A percentile compares a stretch with the other conserved stretches of the same genome.
These are phyloP conservation scores for Piaya cayana DNA, from an alignment of 2,113 vertebrate species.

Conservation along the genomic window DNA sequence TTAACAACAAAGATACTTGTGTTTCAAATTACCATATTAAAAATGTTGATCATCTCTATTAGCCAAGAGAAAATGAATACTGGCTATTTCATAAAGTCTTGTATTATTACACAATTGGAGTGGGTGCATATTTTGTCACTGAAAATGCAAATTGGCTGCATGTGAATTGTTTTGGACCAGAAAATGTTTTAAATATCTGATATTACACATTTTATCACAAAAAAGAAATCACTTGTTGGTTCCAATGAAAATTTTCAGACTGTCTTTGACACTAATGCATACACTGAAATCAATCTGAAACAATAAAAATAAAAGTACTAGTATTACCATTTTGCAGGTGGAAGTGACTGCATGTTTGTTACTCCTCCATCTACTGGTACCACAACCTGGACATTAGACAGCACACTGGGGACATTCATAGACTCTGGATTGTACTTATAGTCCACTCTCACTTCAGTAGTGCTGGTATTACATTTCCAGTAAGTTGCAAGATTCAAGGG, in stretches of 20 bases:
- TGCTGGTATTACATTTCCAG: slow-evolving; percentile 89
- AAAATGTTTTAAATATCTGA: neutral
- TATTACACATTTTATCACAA: neutral
- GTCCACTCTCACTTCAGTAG: slow-evolving; percentile 93
- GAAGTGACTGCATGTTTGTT: slow-evolving; percentile 91
- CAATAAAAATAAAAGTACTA: neutral
- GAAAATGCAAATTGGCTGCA: neutral
- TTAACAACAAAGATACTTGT: neutral
- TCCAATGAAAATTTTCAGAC: neutral
- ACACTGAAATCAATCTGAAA: neutral
- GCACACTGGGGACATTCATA: slow-evolving; percentile 84
- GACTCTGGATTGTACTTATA: slow-evolving; percentile 95
- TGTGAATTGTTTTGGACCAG: neutral
- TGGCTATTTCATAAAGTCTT: neutral
- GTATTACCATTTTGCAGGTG: slow-evolving; percentile 87
- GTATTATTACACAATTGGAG: neutral
- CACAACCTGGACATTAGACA: slow-evolving; percentile 89
- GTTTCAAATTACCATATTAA: neutral
- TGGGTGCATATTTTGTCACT: neutral
- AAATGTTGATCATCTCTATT: neutral
- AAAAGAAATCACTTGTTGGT: neutral
- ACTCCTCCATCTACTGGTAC: slow-evolving; percentile 94
- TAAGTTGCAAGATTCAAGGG: slow-evolving; percentile 95
- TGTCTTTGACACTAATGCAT: neutral
- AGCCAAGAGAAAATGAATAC: neutral